These are phyloP conservation scores for Xerus inauris DNA, from an alignment of 2,113 vertebrate genomes.

Conservation along the genomic window DNA sequence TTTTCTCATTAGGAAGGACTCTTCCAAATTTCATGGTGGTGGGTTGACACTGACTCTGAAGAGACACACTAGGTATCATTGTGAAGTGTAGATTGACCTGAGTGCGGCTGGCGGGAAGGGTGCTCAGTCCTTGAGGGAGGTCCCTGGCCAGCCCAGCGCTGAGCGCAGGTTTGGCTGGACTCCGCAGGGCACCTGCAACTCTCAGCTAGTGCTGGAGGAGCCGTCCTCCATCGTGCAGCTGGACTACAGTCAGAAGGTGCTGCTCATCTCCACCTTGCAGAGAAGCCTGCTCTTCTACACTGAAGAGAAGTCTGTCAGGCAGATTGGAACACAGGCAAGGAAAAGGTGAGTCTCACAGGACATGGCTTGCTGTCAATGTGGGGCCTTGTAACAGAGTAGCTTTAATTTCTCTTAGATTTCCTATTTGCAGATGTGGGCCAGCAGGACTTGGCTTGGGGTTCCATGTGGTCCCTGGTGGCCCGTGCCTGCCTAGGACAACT, in stretches of 20 bases:
- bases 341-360: slow-evolving; percentile 88
- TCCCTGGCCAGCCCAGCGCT: not conserved
- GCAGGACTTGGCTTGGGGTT: not conserved
- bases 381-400: not conserved
- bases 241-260: slow-evolving; percentile 96
- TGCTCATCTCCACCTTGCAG: slow-evolving; percentile 94
- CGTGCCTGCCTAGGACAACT: not conserved
- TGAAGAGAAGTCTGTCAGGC: slow-evolving; percentile 90
- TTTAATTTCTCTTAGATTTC: too few species aligned
- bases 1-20: not conserved
- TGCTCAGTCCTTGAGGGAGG: not conserved
- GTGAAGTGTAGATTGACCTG: not conserved
- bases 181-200: slow-evolving; percentile 92
- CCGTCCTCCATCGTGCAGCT: slow-evolving; percentile 94
- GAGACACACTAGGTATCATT: not conserved
- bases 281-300: slow-evolving; percentile 94
- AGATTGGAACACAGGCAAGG: slow-evolving; percentile 94
- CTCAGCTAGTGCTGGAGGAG: slow-evolving; percentile 93
- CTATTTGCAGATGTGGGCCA: not conserved
- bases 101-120: not conserved
- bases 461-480: not conserved
- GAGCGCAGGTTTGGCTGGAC: not conserved
- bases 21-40: not conserved
- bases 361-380: slow-evolving; percentile 48
- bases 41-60: not conserved